Evolutionary conservation across 2,113 vertebrate genomes (phyloP).

Genomic region (Pterophyllum scalare): DNA sequence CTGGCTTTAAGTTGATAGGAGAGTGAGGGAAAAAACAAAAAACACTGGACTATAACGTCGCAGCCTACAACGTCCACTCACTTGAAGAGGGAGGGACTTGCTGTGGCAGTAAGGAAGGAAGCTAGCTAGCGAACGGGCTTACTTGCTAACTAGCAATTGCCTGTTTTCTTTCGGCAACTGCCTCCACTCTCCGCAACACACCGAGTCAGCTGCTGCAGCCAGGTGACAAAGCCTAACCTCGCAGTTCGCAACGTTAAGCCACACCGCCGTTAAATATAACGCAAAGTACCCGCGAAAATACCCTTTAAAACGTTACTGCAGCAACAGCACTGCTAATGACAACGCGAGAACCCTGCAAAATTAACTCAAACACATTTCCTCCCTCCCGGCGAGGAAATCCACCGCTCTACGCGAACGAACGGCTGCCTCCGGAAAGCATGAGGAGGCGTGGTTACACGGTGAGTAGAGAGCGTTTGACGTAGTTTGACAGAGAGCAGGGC

Average conservation of each 20-base stretch:
- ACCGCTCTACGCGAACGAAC: slow-evolving; percentile 34
- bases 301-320: not conserved
- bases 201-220: slow-evolving; percentile 28
- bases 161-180: slow-evolving; percentile 26
- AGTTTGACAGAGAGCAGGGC: slow-evolving; percentile 17
- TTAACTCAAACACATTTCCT: slow-evolving; percentile 7
- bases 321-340: not conserved
- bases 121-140: slow-evolving; percentile 55
- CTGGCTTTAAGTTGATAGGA: slow-evolving; percentile 50
- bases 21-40: not conserved
- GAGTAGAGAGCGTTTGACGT: slow-evolving; percentile 18
- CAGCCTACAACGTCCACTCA: slow-evolving; percentile 70
- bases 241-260: slow-evolving; percentile 5
- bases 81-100: slow-evolving; percentile 75
- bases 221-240: slow-evolving; percentile 25
- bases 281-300: not conserved
- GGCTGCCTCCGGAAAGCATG: slow-evolving; percentile 37
- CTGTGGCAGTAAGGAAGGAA: slow-evolving; percentile 18
- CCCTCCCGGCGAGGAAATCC: slow-evolving; percentile 41
- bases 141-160: slow-evolving; percentile 49
- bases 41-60: slow-evolving; percentile 49
- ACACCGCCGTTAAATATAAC: not conserved
- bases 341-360: not conserved
- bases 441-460: slow-evolving; percentile 39
- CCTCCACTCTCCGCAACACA: slow-evolving; percentile 20